Base-by-base conservation (phyloP, 2,113 vertebrate species). In the Rhodinocichla rosea region DNA sequence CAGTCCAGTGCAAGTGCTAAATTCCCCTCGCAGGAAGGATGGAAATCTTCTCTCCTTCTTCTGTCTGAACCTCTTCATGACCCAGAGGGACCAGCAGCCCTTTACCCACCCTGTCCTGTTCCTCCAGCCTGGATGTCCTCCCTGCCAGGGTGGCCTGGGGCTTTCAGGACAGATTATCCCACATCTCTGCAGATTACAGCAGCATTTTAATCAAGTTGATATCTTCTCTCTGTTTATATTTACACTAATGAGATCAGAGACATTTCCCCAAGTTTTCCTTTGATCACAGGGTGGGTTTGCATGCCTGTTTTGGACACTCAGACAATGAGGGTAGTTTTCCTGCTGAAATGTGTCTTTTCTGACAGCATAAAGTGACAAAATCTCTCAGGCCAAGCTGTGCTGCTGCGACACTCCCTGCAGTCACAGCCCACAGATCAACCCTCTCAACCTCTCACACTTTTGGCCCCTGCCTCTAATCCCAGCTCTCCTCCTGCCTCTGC, bases 31-130 rank as follows among this genome's bases (percentile, higher is more conserved):
- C 33, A 82, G 69, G 22, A 78, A 42, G 24, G 65, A 59, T 59
- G 27, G 30, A 78, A 78, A 67, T 10, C 10, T n/a, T 19, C 6
- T 32, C 26, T 47, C 24, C 59, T 50, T 69, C 44, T 39, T 55
- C n/a, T 85, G 18, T 37, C 57, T 2, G 1, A 68, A 47, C 6
- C 11, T 44, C 32, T 32, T 1, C 0, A 0, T 11, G 63, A 80
- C 15, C 74, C 47, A 64, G 19, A 16, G 40, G 59, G 33, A 68
- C 30, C 39, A 67, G 62, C 13, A 53, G 42, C 33, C n/a, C 20
- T 50, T 57, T 13, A 7, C 13, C 35, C 67, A 88, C 11, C 47
- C 44, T 55, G 47, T 20, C 13, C 37, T 55, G 33, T 24, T 44
- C 33, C 27, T 22, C 33, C 14, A 17, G 49, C 13, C 68, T 83